Conservation (phyloP, 1,140 invertebrate genomes). For the Hylyphantes graminicola region DNA sequence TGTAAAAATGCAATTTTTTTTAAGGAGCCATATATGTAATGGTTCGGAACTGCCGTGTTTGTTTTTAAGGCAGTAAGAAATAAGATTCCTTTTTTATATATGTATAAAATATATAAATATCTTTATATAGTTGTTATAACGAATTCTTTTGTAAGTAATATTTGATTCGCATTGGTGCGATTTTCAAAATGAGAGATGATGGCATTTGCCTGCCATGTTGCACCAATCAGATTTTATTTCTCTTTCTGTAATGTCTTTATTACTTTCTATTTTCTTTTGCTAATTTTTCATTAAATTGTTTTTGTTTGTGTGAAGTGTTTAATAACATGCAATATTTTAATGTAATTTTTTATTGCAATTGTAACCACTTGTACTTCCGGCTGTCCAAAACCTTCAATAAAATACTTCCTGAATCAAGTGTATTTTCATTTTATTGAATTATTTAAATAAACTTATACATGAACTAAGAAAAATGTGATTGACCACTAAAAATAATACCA, state of each 20-base stretch:
- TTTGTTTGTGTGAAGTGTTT: constrained; percentile 37
- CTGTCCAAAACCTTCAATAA: constrained; percentile 42
- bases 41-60: constrained; percentile 56
- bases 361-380: constrained; percentile 37
- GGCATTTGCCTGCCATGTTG: neutral
- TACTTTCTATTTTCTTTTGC: constrained; percentile 47
- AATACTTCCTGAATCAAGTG: constrained; percentile 35
- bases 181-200: constrained; percentile 53
- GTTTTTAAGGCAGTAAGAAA: constrained; percentile 55
- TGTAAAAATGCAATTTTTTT: constrained; percentile 43
- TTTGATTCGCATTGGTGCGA: constrained; percentile 50
- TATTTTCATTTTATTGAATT: neutral
- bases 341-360: constrained; percentile 12
- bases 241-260: constrained; percentile 8
- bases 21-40: constrained; percentile 46
- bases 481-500: no score
- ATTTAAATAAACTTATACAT: neutral
- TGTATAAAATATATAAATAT: constrained; percentile 60
- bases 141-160: constrained; percentile 58
- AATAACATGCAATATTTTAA: constrained; percentile 26
- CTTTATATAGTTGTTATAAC: constrained; percentile 59
- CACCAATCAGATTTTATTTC: constrained; percentile 46
- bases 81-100: constrained; percentile 40
- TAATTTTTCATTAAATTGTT: constrained; percentile 21
- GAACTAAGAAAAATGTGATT: neutral